A percentile compares a stretch with the other conserved stretches of the same genome.
Conservation (phyloP, 2,888 invertebrate genomes). For the Periphyllus acericola region DNA sequence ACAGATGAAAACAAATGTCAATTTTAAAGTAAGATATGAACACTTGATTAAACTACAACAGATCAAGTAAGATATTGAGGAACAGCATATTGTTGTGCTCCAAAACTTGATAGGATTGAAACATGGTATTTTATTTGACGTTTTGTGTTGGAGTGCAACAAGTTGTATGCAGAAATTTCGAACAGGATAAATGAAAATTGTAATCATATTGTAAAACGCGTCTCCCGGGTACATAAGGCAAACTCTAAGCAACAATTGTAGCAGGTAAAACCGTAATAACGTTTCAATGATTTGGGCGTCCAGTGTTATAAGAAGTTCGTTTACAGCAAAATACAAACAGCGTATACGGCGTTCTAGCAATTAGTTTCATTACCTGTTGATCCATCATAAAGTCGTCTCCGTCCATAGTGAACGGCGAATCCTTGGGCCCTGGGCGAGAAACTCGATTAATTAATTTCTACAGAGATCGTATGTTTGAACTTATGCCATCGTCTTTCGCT, state of each 20-base stretch:
- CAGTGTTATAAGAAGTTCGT: background rate
- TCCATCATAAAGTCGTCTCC: slow-evolving; percentile 34
- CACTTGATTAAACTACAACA: too few relatives aligned
- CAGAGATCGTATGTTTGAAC: background rate
- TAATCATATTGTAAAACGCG: background rate
- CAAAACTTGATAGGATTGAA: too few relatives aligned
- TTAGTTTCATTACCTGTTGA: slow-evolving; percentile 33
- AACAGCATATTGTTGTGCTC: too few relatives aligned
- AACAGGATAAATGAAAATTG: background rate
- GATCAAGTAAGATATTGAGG: too few relatives aligned
- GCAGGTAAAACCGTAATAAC: too few relatives aligned
- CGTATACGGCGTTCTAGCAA: background rate
- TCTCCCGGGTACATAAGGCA: background rate
- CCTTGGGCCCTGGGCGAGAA: background rate
- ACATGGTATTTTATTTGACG: background rate
- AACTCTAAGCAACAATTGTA: too few relatives aligned
- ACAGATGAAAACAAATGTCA: too few relatives aligned
- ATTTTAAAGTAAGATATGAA: too few relatives aligned
- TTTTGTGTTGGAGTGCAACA: background rate
- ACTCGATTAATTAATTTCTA: background rate
- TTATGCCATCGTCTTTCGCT: slow-evolving; percentile 6
- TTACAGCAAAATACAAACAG: background rate
- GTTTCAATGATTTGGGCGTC: background rate
- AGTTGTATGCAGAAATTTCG: background rate
- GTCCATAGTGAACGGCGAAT: slow-evolving; percentile 31